Evolutionary conservation across 1,140 invertebrate genomes (phyloP).

Genomic region (Sitophilus oryzae): DNA sequence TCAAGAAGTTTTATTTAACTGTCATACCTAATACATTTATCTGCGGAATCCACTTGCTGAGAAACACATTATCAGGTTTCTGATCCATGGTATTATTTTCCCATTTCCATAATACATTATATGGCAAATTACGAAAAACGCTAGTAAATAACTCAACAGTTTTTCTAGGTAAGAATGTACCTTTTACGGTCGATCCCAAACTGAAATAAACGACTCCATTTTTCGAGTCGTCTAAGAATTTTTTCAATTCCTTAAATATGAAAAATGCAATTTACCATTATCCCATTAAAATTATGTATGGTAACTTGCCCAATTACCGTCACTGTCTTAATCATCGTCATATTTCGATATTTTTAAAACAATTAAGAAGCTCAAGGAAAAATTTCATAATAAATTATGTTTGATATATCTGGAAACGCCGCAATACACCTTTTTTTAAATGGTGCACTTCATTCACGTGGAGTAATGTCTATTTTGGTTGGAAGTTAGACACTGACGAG

Average conservation of each 20-base stretch:
- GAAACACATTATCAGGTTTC: slow-evolving; percentile 46
- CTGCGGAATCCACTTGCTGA: slow-evolving; percentile 51
- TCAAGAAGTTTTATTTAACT: not conserved
- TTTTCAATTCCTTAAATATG: slow-evolving; percentile 49
- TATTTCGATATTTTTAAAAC: too few relatives aligned
- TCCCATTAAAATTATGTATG: too few relatives aligned
- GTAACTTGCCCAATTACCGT: too few relatives aligned
- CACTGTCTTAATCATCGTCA: too few relatives aligned
- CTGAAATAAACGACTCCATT: slow-evolving; percentile 49
- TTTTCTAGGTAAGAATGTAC: slow-evolving; percentile 41
- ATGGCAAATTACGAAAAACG: slow-evolving; percentile 47
- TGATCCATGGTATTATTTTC: slow-evolving; percentile 39
- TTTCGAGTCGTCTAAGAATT: slow-evolving; percentile 43
- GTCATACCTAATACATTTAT: slow-evolving; percentile 46
- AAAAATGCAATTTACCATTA: too few relatives aligned
- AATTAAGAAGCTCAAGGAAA: too few relatives aligned
- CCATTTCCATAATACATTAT: slow-evolving; percentile 53
- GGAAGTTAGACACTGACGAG: too few relatives aligned
- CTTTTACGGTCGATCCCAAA: slow-evolving; percentile 47
- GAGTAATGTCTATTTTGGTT: too few relatives aligned
- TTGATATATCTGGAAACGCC: too few relatives aligned
- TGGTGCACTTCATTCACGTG: too few relatives aligned
- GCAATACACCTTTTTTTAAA: too few relatives aligned
- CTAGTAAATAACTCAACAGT: slow-evolving; percentile 43
- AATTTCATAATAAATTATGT: too few relatives aligned